Conservation (phyloP, 2,113 vertebrate species). For the Tachuris rubrigastra region DNA sequence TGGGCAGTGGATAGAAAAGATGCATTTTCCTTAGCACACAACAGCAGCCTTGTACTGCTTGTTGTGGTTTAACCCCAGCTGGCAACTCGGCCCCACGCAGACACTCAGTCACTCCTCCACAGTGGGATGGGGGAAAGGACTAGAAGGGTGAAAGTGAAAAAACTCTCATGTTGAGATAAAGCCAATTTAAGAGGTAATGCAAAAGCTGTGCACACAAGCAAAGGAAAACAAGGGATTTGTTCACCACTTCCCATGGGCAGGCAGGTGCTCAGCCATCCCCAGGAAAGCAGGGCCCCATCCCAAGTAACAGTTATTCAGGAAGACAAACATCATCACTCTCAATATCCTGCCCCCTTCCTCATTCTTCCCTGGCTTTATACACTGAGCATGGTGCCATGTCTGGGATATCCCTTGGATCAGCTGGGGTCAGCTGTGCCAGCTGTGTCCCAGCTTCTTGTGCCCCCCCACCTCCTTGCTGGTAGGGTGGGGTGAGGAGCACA, state of each 20-base stretch:
- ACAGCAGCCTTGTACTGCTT: not conserved
- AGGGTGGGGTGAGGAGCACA: not conserved
- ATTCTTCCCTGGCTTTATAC: not conserved
- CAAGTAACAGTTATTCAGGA: not conserved
- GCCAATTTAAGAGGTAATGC: not conserved
- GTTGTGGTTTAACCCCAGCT: not conserved
- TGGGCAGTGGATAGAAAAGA: not conserved
- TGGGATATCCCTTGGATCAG: not conserved
- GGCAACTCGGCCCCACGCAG: not conserved
- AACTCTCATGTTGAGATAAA: not conserved
- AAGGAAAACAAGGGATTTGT: not conserved
- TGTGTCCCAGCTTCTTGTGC: not conserved
- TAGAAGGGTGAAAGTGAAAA: not conserved
- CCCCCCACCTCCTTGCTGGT: not conserved
- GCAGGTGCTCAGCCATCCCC: not conserved
- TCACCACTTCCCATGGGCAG: not conserved
- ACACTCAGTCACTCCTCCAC: not conserved
- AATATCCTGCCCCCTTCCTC: not conserved
- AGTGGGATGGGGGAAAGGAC: not conserved
- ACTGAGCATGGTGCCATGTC: fast-evolving
- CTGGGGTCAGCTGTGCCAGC: not conserved
- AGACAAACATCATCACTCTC: fast-evolving
- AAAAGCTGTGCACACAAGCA: not conserved
- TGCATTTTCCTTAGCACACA: not conserved
- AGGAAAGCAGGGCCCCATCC: not conserved